Evolutionary conservation across 2,113 vertebrate species (phyloP).

Genomic region (Chaetodon auriga): DNA sequence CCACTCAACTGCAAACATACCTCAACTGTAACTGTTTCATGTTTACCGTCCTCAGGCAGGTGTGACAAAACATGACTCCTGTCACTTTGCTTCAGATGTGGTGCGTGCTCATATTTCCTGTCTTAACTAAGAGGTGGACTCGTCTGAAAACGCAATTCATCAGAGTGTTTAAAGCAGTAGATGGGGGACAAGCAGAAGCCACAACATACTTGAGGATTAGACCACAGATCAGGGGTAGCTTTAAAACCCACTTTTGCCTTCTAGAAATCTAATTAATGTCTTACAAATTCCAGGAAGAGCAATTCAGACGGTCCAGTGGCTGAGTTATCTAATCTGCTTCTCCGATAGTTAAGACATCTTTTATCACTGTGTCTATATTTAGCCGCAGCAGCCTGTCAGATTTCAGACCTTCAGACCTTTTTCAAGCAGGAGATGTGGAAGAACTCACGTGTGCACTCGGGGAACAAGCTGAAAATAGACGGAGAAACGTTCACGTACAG

Average conservation of each 20-base stretch:
- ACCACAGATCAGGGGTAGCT: background rate
- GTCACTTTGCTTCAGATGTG: constrained; percentile 7
- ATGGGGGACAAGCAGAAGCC: background rate
- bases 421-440: constrained; percentile 43
- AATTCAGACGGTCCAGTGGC: background rate
- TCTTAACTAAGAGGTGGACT: background rate
- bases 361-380: constrained; percentile 52
- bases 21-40: constrained; percentile 21
- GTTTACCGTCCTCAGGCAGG: constrained; percentile 22
- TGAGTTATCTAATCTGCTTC: constrained; percentile 43
- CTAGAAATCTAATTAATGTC: background rate
- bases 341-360: constrained; percentile 37
- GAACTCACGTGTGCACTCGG: constrained; percentile 48
- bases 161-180: background rate
- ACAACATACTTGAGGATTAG: background rate
- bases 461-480: constrained; percentile 67
- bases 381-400: constrained; percentile 50
- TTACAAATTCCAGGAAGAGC: background rate
- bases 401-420: constrained; percentile 33
- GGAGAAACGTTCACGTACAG: constrained; percentile 40
- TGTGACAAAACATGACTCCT: constrained; percentile 20
- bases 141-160: constrained; percentile 2
- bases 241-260: background rate
- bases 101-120: constrained; percentile 20
- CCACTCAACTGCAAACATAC: constrained; percentile 52